Conservation (phyloP, 2,888 invertebrate genomes). For the Dryococelus australis region DNA sequence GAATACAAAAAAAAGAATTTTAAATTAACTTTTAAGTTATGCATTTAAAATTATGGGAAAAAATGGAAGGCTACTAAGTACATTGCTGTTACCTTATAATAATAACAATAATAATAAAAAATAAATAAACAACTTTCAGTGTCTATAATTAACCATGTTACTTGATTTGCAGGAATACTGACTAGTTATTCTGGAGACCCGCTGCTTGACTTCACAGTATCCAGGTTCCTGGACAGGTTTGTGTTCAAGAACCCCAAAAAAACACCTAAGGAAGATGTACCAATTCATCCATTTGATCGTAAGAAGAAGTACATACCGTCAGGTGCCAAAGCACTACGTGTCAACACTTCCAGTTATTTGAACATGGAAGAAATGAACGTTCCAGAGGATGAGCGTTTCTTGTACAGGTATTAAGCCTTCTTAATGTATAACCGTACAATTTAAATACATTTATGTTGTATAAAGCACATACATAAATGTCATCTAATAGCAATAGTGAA, state of each 20-base stretch:
- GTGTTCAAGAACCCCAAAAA: slow-evolving; percentile 93
- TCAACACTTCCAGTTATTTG: slow-evolving; percentile 75
- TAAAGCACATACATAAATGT: too few species aligned
- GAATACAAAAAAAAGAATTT: too few species aligned
- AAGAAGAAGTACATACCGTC: slow-evolving; percentile 73
- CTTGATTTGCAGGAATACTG: slow-evolving; percentile 56
- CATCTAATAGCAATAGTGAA: too few species aligned
- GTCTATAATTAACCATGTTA: too few species aligned
- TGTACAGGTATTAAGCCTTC: slow-evolving; percentile 70
- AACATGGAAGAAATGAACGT: slow-evolving; percentile 74
- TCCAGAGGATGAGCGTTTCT: slow-evolving; percentile 89
- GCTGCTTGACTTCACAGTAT: slow-evolving; percentile 87
- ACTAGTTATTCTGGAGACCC: slow-evolving; percentile 93
- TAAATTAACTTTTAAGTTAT: too few species aligned
- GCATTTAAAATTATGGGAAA: too few species aligned
- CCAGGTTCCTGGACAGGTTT: slow-evolving; percentile 93
- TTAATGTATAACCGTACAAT: too few species aligned
- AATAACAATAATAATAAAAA: too few species aligned
- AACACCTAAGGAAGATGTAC: slow-evolving; percentile 61
- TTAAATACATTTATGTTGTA: too few species aligned
- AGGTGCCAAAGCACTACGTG: slow-evolving; percentile 74
- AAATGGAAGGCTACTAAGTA: too few species aligned
- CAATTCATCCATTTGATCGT: slow-evolving; percentile 65
- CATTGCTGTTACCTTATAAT: too few species aligned
- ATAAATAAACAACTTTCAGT: too few species aligned